These are phyloP conservation scores for Fringilla coelebs DNA, from an alignment of 2,797 vertebrate species.

Conservation along the genomic window DNA sequence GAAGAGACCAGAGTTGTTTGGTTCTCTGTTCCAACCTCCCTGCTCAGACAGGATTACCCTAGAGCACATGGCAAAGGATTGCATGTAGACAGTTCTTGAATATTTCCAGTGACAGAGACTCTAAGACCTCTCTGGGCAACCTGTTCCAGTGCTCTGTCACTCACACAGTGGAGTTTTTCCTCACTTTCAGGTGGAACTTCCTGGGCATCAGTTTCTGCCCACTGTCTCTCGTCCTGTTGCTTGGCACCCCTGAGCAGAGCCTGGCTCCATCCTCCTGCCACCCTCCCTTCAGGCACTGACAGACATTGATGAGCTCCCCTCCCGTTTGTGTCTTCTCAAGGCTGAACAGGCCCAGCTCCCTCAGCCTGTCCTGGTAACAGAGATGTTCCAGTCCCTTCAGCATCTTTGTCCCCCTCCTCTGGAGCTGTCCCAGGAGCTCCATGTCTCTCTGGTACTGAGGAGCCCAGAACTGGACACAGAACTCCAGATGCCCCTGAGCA, in stretches of 20 bases:
- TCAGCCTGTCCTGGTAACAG: neutral
- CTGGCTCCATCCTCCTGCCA: neutral
- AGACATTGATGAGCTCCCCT: neutral
- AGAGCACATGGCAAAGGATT: neutral
- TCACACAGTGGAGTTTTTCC: neutral
- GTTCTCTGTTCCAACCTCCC: neutral
- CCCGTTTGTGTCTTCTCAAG: rapidly evolving
- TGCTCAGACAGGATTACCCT: neutral
- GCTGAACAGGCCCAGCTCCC: neutral
- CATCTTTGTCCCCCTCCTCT: neutral
- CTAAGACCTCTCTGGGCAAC: neutral
- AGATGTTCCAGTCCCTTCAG: neutral
- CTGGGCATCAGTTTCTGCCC: neutral
- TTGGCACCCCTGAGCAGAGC: neutral
- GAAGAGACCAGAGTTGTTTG: neutral
- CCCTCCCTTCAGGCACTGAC: neutral
- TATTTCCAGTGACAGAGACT: neutral
- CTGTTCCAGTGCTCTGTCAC: neutral
- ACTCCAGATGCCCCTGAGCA: neutral
- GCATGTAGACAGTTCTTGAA: neutral
- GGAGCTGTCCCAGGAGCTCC: neutral
- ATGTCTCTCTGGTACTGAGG: neutral
- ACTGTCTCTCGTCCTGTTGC: rapidly evolving
- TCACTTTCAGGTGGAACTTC: neutral
- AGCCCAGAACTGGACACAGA: neutral